These are phyloP conservation scores for Mamestra configurata DNA, from an alignment of 1,140 invertebrate genomes.

Conservation along the genomic window DNA sequence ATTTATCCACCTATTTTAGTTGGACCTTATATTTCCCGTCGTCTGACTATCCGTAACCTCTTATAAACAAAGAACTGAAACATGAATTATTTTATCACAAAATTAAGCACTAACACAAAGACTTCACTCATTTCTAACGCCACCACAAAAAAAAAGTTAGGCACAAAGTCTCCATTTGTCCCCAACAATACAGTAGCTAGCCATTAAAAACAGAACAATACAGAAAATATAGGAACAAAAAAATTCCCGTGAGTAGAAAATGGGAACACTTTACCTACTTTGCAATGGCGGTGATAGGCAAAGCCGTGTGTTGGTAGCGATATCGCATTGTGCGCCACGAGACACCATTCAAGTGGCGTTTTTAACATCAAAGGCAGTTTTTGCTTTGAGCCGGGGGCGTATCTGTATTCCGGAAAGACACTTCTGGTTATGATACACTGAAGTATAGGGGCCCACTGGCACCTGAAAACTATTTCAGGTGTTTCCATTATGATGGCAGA, in stretches of 20 bases:
- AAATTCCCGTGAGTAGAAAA: conserved; percentile 41
- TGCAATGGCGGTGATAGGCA: conserved; percentile 40
- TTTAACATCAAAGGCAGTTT: conserved; percentile 55
- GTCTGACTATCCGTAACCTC: too few species aligned
- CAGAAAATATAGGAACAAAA: conserved; percentile 41
- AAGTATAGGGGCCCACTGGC: not conserved
- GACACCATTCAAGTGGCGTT: conserved; percentile 58
- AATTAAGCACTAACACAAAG: conserved; percentile 10
- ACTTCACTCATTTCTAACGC: conserved; percentile 3
- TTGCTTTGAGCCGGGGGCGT: conserved; percentile 51
- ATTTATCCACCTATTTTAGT: too few species aligned
- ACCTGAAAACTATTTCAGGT: not conserved
- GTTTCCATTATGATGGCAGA: not conserved
- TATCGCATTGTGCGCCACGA: conserved; percentile 46
- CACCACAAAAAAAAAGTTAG: not conserved
- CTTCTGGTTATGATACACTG: conserved; percentile 34
- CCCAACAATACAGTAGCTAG: conserved; percentile 43
- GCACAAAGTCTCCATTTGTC: conserved; percentile 24
- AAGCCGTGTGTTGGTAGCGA: conserved; percentile 42
- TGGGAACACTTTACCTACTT: conserved; percentile 53
- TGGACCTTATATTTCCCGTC: too few species aligned
- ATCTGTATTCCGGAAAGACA: conserved; percentile 45
- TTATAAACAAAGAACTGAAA: not conserved
- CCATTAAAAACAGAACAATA: conserved; percentile 39
- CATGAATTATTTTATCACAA: not conserved